A percentile compares a stretch with the other conserved stretches of the same genome.
Evolutionary conservation across 2,797 vertebrate species (phyloP).

Genomic region (Schizopygopsis malacanthus): DNA sequence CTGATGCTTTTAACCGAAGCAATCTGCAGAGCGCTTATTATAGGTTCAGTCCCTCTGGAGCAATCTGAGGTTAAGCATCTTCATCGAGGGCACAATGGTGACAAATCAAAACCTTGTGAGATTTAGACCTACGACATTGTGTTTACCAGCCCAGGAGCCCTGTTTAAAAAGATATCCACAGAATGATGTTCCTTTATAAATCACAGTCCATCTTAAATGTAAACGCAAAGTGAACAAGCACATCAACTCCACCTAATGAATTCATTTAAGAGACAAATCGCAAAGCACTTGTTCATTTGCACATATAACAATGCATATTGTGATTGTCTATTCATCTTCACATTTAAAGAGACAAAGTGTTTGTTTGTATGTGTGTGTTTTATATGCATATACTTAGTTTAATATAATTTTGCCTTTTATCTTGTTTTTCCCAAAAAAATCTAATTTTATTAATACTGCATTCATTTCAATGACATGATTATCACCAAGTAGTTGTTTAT

Average conservation of each 20-base stretch:
- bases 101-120: background rate
- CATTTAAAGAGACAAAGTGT: background rate
- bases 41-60: background rate
- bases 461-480: background rate
- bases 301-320: background rate
- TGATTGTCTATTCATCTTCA: background rate
- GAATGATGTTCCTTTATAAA: background rate
- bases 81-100: background rate
- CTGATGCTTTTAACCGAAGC: conserved; percentile 5
- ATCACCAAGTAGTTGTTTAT: background rate
- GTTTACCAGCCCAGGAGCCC: background rate
- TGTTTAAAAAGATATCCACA: background rate
- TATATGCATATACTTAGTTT: background rate
- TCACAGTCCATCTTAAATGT: background rate
- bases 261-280: background rate
- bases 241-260: background rate
- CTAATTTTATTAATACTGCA: background rate
- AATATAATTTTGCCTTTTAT: background rate
- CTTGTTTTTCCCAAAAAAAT: background rate
- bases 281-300: background rate
- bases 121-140: background rate
- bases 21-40: conserved; percentile 6
- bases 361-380: background rate
- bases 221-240: background rate
- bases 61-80: conserved; percentile 30